Evolutionary conservation across 2,113 vertebrate species (phyloP), one percentile per base, ranked within the genome.

Genomic region (Phoxinus phoxinus): DNA sequence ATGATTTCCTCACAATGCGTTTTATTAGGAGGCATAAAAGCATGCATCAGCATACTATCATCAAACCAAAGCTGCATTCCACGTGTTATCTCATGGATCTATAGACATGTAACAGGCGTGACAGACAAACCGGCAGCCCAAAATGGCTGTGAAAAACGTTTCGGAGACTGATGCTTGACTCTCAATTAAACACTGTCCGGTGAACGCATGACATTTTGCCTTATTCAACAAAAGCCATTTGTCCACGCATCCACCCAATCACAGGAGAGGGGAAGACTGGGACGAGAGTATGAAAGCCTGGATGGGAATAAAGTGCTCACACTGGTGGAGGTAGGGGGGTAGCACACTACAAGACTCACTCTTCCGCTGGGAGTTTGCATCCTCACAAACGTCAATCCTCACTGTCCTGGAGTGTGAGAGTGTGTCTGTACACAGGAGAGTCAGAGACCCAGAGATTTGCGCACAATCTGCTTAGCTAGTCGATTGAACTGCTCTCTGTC

Each of bases 401-500:
- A 25, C 65, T 58, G 81, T 83, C 48, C 81, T 17, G 48, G 75
- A 41, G 86, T 73, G 53, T 80, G 76, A 72, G 77, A 15, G 65
- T 27, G 71, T 30, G 86, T 69, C 85, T 10, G 84, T 21, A 0
- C 85, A 94, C 32, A 95, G 95, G 7, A 83, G 87, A 0, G 17
- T 97, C 98, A 94, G 46, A 91, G 3, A 10, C 86, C 95, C 4
- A 99, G 94, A 1, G 98, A 99, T 94, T 97, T 98, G 90, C 97
- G 97, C 9, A 98, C 98, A 0, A 97, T 96, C 93, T 97, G 97
- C 93, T 97, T 96, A 88, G 98, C 98, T 1, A 99, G 95, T 90
- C 83, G 95, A 92, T 96, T 96, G 69, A 99, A 99, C 71, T 99
- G 98, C 77, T 97, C 96, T 27, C 97, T 87, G 93, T 99, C 98